Conservation (phyloP, 2,113 vertebrate genomes). For the Polypterus bichir region DNA sequence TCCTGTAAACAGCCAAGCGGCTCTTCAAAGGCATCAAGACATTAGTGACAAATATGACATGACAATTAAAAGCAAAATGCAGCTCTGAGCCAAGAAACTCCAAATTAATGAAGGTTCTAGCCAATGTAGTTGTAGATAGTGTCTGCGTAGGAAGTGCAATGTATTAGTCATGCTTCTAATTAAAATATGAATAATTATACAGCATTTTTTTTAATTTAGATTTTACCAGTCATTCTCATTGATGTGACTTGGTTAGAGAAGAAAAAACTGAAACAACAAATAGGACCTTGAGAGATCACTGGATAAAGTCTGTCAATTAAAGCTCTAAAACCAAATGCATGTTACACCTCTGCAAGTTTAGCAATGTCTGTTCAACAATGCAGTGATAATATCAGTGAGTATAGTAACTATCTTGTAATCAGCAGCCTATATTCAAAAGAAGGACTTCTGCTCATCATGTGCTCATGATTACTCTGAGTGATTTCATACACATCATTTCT, state of each 20-base stretch:
- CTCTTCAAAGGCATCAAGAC: background rate
- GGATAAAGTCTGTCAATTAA: background rate
- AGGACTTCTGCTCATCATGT: too few species aligned
- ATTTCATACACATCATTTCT: too few species aligned
- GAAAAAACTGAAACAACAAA: background rate
- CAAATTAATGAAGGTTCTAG: constrained; percentile 1
- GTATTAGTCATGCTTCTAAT: background rate
- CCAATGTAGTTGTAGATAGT: background rate
- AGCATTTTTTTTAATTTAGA: background rate
- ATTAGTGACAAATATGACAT: constrained; percentile 10
- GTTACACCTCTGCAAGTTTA: too few species aligned
- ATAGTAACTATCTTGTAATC: too few species aligned
- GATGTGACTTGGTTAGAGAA: background rate
- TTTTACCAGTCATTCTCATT: background rate
- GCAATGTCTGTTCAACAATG: too few species aligned
- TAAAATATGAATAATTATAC: background rate
- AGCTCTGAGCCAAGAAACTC: constrained; percentile 4
- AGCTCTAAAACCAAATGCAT: too few species aligned
- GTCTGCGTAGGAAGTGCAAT: background rate
- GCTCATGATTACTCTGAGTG: too few species aligned
- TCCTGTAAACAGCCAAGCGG: constrained; percentile 21
- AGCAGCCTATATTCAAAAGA: too few species aligned
- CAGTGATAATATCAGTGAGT: too few species aligned
- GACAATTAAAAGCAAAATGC: constrained; percentile 8
- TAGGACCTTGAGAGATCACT: background rate